Conservation (phyloP, 1,140 invertebrate species). For the Brachionus paranguensis region DNA sequence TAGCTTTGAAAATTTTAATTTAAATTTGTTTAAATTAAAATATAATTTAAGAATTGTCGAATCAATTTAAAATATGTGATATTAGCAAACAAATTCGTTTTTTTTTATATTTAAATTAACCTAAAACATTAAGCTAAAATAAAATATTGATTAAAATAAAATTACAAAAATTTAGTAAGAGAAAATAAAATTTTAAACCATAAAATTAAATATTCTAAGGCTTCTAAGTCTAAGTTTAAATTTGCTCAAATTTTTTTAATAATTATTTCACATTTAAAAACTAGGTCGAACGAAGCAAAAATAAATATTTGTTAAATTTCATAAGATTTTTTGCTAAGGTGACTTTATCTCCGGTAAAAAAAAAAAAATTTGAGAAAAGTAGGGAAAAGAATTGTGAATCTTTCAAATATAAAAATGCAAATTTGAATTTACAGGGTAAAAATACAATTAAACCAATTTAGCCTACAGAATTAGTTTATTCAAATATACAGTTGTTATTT, state of each 20-base stretch:
- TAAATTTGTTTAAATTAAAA: no score
- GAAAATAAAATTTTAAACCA: not conserved
- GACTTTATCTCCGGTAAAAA: not conserved
- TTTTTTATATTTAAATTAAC: no score
- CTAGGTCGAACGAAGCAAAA: not conserved
- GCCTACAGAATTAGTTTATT: constrained; percentile 6
- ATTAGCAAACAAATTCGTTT: no score
- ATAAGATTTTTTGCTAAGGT: not conserved
- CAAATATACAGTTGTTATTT: not conserved
- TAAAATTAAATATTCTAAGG: not conserved
- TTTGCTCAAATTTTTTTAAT: not conserved
- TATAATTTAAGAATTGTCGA: no score
- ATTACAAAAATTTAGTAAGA: no score
- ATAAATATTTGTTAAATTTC: not conserved
- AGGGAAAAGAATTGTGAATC: not conserved
- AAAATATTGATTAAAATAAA: no score
- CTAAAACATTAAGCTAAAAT: no score
- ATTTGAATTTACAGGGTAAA: not conserved
- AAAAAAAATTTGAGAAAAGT: not conserved
- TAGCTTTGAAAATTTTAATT: no score
- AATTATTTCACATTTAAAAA: not conserved
- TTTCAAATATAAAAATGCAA: not conserved
- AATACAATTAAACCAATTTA: not conserved
- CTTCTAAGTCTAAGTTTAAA: not conserved
- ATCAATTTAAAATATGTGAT: no score